A percentile compares a stretch with the other conserved stretches of the same genome.
These are phyloP conservation scores for Lutraria lutraria DNA, from an alignment of 2,888 invertebrate genomes.

Conservation along the genomic window DNA sequence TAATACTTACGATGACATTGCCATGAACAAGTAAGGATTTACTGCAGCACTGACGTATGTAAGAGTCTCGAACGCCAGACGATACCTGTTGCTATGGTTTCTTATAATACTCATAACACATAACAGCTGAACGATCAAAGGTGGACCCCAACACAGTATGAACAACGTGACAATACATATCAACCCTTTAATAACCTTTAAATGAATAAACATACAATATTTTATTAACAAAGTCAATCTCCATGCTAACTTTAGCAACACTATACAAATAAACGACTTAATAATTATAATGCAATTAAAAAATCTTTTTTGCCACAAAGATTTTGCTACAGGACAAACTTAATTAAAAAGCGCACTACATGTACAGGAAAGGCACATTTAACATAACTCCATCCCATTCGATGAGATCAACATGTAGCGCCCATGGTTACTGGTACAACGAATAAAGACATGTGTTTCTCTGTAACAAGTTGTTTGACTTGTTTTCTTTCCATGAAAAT, in stretches of 20 bases:
- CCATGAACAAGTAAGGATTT: conserved; percentile 66
- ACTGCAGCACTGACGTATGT: conserved; percentile 62
- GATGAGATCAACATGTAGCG: too few relatives aligned
- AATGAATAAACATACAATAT: not conserved
- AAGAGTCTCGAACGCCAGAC: conserved; percentile 48
- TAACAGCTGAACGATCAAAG: conserved; percentile 61
- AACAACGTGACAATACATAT: conserved; percentile 64
- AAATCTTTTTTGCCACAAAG: too few relatives aligned
- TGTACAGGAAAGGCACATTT: too few relatives aligned
- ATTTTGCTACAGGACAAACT: too few relatives aligned
- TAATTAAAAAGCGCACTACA: too few relatives aligned
- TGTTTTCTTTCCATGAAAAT: too few relatives aligned
- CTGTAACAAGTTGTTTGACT: too few relatives aligned
- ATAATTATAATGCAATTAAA: too few relatives aligned
- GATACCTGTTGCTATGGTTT: conserved; percentile 28
- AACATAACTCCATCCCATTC: too few relatives aligned
- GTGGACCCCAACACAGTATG: conserved; percentile 69
- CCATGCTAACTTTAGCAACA: not conserved
- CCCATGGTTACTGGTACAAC: too few relatives aligned
- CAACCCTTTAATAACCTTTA: conserved; percentile 67
- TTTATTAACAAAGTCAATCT: not conserved
- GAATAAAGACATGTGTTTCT: too few relatives aligned
- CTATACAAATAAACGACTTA: too few relatives aligned
- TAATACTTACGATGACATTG: conserved; percentile 64
- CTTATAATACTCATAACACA: conserved; percentile 37